Conservation (phyloP, 2,113 vertebrate species). For the Halichoerus grypus region DNA sequence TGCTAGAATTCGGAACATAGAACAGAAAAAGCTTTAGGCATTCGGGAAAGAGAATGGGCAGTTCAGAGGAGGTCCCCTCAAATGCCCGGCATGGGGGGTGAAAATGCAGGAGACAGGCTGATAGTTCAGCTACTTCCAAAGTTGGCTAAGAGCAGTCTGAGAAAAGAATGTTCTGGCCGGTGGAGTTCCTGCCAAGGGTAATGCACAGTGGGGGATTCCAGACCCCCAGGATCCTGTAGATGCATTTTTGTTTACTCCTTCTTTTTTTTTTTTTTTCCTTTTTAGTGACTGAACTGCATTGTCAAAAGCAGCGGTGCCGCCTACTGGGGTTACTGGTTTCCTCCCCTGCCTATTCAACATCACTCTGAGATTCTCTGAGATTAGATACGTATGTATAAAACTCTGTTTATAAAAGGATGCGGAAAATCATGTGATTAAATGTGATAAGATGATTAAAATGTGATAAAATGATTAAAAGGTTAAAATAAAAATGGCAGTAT, state of each 20-base stretch:
- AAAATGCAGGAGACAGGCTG: rapidly evolving
- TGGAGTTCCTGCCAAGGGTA: not conserved
- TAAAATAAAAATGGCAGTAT: not conserved
- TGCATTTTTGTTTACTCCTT: too few species aligned
- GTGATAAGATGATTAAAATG: not conserved
- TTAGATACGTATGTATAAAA: not conserved
- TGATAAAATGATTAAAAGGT: not conserved
- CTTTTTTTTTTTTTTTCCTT: not conserved
- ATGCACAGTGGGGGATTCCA: not conserved
- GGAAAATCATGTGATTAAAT: not conserved
- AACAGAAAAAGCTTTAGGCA: not conserved
- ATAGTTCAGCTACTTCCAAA: rapidly evolving
- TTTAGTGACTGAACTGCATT: not conserved
- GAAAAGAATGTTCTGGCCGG: not conserved
- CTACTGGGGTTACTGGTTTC: too few species aligned
- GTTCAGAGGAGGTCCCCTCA: not conserved
- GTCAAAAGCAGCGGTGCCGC: not conserved
- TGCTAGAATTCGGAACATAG: not conserved
- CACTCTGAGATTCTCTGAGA: not conserved
- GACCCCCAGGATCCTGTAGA: not conserved
- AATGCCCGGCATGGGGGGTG: rapidly evolving
- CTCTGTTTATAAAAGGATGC: not conserved
- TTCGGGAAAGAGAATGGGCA: not conserved
- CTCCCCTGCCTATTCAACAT: not conserved
- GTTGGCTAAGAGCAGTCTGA: not conserved